A percentile compares a stretch with the other conserved stretches of the same genome.
These are phyloP conservation scores for Dendrophyllia cribrosa DNA, from an alignment of 64 coral and sea anemone genomes.

Conservation along the genomic window DNA sequence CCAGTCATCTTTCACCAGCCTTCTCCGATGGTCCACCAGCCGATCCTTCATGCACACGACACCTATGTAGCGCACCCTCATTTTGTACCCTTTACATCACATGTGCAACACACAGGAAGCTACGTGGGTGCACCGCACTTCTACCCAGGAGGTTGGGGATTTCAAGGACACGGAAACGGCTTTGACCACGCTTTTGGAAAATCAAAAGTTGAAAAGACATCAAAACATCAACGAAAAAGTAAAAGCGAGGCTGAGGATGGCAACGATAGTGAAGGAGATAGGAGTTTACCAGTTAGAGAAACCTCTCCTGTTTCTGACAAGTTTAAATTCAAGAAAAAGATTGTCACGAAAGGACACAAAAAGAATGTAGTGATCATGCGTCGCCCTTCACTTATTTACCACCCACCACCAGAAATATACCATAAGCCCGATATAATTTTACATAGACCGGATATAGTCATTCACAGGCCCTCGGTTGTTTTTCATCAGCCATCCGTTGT, in stretches of 20 bases:
- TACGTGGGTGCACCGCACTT: slow-evolving; percentile 59
- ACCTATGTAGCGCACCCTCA: slow-evolving; percentile 45
- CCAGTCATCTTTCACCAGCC: slow-evolving; percentile 70
- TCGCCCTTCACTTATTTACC: slow-evolving; percentile 77
- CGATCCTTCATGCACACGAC: slow-evolving; percentile 67
- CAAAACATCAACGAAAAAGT: neutral
- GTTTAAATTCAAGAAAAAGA: slow-evolving; percentile 31
- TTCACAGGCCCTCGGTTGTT: slow-evolving; percentile 81
- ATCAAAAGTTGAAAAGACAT: slow-evolving; percentile 57
- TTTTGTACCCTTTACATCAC: slow-evolving; percentile 34
- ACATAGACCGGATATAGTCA: slow-evolving; percentile 79
- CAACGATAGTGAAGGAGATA: neutral
- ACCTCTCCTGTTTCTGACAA: neutral
- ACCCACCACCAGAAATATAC: slow-evolving; percentile 87
- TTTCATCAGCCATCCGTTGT: slow-evolving; percentile 84
- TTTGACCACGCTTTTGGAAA: slow-evolving; percentile 61
- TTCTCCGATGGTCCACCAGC: slow-evolving; percentile 66
- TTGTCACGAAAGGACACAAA: slow-evolving; percentile 55
- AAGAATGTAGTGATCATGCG: slow-evolving; percentile 78
- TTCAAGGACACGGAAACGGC: neutral
- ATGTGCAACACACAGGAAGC: slow-evolving; percentile 13
- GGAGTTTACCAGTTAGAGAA: neutral
- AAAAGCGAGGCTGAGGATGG: neutral
- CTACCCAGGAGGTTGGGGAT: slow-evolving; percentile 39
- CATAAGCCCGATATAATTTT: slow-evolving; percentile 77